Conservation (phyloP, 2,888 invertebrate genomes). For the Ornithoptera priamus region DNA sequence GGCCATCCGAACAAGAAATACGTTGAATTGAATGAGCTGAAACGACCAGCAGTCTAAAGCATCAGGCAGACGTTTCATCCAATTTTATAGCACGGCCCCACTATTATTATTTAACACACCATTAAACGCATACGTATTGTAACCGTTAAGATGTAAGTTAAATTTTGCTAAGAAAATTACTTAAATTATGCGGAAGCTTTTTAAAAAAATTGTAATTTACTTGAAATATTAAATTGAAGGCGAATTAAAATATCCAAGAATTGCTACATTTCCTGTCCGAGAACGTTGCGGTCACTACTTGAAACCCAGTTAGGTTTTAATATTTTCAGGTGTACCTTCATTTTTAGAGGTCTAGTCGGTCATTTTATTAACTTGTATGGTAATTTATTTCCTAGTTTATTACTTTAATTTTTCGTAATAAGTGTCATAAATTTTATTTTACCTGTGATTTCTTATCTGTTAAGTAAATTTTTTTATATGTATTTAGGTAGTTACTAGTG, state of each 20-base stretch:
- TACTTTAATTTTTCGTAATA: not conserved
- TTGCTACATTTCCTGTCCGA: conserved; percentile 13
- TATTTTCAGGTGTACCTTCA: conserved; percentile 4
- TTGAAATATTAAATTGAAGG: conserved; percentile 4
- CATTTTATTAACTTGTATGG: not conserved
- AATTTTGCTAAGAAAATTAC: conserved; percentile 8
- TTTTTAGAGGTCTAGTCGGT: not conserved
- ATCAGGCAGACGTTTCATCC: conserved; percentile 16
- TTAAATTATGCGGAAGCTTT: conserved; percentile 1
- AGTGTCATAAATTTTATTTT: not conserved
- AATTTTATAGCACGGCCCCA: conserved; percentile 24
- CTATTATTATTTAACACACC: conserved; percentile 28
- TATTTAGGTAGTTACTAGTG: no score
- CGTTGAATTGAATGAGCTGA: conserved; percentile 40
- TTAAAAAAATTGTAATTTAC: not conserved
- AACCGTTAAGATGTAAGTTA: conserved; percentile 1
- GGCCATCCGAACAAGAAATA: conserved; percentile 35
- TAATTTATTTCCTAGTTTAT: not conserved
- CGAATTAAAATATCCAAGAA: conserved; percentile 9
- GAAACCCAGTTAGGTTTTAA: conserved; percentile 13
- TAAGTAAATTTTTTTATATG: no score
- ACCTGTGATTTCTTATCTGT: not conserved
- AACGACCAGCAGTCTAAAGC: conserved; percentile 18
- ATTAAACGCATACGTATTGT: conserved; percentile 21
- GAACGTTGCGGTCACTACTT: conserved; percentile 12